phyloP scores from a whole-genome alignment of 2,113 vertebrate species.

The Telmatochromis sp. region DNA sequence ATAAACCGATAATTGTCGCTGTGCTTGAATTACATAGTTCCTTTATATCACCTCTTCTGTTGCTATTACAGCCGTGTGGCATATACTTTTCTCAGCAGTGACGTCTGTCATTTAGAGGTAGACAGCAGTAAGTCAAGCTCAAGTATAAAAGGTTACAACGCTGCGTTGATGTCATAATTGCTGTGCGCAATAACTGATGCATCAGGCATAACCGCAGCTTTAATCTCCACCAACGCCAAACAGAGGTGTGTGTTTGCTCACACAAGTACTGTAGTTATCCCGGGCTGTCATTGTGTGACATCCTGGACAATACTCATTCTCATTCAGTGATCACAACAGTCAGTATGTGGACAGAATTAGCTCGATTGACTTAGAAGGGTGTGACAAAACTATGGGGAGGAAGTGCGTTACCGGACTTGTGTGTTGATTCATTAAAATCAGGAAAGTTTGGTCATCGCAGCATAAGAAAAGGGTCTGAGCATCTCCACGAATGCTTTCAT shows the following conservation, averaged over 20 bases:
- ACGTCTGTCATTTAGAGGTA: neutral
- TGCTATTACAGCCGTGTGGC: neutral
- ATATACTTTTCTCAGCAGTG: neutral
- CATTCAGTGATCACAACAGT: neutral
- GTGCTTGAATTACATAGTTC: neutral
- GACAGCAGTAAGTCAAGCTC: neutral
- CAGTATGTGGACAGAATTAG: slow-evolving; percentile 1
- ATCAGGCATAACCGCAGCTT: neutral
- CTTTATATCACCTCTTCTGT: neutral
- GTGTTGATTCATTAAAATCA: neutral
- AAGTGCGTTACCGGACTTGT: neutral
- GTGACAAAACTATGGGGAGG: neutral
- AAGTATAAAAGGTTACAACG: neutral
- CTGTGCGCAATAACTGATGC: neutral
- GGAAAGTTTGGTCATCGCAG: neutral
- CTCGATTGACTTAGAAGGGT: neutral
- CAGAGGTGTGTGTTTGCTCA: neutral
- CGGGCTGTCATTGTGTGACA: neutral
- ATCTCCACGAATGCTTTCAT: neutral
- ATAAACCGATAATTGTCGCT: rapidly evolving
- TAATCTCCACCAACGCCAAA: neutral
- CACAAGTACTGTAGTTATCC: neutral
- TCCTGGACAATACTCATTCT: neutral
- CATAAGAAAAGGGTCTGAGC: neutral
- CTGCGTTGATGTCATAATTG: neutral